These are phyloP conservation scores for Dasypogon diadema DNA, from an alignment of 2,888 invertebrate species.

Conservation along the genomic window DNA sequence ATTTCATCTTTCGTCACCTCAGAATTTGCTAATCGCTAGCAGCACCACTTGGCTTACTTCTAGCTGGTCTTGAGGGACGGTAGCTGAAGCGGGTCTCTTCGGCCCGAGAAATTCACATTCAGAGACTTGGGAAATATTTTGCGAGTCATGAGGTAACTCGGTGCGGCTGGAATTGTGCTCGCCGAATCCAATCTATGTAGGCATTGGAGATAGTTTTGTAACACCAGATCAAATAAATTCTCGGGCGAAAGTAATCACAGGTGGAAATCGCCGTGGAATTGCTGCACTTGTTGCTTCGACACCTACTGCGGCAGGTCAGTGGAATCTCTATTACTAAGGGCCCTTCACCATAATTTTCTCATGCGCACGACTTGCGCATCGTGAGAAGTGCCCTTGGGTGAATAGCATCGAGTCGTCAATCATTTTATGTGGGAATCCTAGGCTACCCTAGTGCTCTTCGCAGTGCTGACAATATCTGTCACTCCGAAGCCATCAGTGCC, in stretches of 20 bases:
- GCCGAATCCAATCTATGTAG: neutral
- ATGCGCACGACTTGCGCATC: neutral
- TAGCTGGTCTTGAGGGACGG: neutral
- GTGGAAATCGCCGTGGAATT: neutral
- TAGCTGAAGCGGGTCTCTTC: neutral
- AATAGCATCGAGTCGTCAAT: too few relatives aligned
- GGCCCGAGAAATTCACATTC: conserved; percentile 2
- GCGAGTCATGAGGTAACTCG: neutral
- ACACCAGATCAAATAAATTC: neutral
- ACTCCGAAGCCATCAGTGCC: neutral
- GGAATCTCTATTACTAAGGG: too few relatives aligned
- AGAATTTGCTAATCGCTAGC: conserved; percentile 7
- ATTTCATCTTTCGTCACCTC: conserved; percentile 28
- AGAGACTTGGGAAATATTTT: neutral
- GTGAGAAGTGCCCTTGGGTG: neutral
- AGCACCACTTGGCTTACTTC: neutral
- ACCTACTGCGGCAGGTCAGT: too few relatives aligned
- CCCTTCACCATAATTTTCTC: too few relatives aligned
- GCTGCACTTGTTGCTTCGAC: neutral
- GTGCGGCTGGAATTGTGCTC: neutral
- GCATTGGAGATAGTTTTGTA: too few relatives aligned
- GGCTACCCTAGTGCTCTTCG: too few relatives aligned
- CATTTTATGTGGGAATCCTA: too few relatives aligned
- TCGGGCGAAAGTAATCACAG: neutral
- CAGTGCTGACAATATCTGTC: neutral